Base-by-base conservation (phyloP, 1,140 invertebrate species). In the Mizuhopecten yessoensis region DNA sequence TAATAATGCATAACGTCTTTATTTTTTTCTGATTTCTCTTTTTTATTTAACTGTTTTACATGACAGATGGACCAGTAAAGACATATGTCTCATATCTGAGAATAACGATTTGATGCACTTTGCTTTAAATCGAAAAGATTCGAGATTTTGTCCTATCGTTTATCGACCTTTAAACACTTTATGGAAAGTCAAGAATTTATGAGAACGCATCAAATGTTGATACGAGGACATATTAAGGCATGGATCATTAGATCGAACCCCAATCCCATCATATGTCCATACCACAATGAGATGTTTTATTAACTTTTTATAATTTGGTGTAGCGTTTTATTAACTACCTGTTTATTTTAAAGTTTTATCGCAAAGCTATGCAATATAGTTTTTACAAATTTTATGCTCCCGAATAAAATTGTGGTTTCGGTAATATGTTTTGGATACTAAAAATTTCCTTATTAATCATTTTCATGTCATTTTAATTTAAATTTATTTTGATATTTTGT, bases 291-390 rank as follows among this genome's bases (percentile, higher is more conserved):
- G 23, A 29, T 75, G 29, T 75, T 29, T 75, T 29, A 75, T 75
- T n/a, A 75, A 75, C 23, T 75, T 75, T 75, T 75, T 75, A 75
- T 75, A 75, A 75, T 75, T 75, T 29, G 9, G 23, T 75, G 57
- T 75, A 75, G n/a, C 57, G n/a, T 75, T 75, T 75, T 75, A 75
- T 75, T 75, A 75, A n/a, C 57, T 29, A n/a, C n/a, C 23, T 75
- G 57, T 75, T 75, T 75, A 75, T 75, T 75, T 29, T 75, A 75
- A 75, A 75, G 57, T 75, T 75, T 75, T 75, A 75, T 75, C 57
- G 17, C 23, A 75, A 75, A 75, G 57, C 5, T 29, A 75, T 75
- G 57, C 57, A 75, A 75, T 75, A 75, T 29, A 75, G 11, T 75
- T 75, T 75, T 75, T n/a, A 75, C 3, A 29, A 9, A 75, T 75